Conservation (phyloP, 1,140 invertebrate species). For the Triops longicaudatus region DNA sequence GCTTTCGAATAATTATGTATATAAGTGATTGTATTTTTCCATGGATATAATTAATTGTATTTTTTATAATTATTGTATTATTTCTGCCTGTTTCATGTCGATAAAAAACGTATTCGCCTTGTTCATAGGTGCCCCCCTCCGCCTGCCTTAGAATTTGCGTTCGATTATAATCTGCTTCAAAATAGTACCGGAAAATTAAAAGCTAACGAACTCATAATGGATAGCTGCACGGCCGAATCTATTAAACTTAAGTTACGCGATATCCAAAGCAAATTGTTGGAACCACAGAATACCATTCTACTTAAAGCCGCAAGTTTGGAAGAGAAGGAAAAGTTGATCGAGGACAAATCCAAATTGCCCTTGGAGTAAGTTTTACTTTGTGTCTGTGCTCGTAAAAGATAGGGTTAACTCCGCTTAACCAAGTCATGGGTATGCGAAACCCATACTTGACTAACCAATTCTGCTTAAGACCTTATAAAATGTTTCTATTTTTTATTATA, state of each 20-base stretch:
- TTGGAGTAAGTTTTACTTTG: constrained; percentile 48
- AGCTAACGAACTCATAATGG: constrained; percentile 73
- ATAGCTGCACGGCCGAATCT: constrained; percentile 84
- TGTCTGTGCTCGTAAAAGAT: too few species aligned
- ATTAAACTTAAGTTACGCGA: constrained; percentile 64
- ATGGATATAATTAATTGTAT: too few species aligned
- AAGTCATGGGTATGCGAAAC: too few species aligned
- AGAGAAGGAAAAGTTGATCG: constrained; percentile 42
- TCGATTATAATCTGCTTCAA: constrained; percentile 73
- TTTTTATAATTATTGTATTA: too few species aligned
- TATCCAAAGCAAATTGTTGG: neutral
- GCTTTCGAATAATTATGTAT: too few species aligned
- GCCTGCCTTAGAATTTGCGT: constrained; percentile 59
- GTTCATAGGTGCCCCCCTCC: neutral
- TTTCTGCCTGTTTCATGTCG: too few species aligned
- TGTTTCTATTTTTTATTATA: too few species aligned
- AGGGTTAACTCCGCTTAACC: too few species aligned
- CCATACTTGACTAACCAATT: too few species aligned
- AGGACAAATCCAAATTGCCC: constrained; percentile 41
- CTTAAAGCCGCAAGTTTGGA: constrained; percentile 54
- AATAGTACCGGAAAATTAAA: constrained; percentile 49
- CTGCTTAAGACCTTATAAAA: too few species aligned
- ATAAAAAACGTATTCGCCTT: too few species aligned
- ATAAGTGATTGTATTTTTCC: too few species aligned
- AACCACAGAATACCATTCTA: neutral